A percentile compares a stretch with the other conserved stretches of the same genome.
These are phyloP conservation scores for Macrochelys suwanniensis DNA, from an alignment of 2,797 vertebrate genomes.

Conservation along the genomic window DNA sequence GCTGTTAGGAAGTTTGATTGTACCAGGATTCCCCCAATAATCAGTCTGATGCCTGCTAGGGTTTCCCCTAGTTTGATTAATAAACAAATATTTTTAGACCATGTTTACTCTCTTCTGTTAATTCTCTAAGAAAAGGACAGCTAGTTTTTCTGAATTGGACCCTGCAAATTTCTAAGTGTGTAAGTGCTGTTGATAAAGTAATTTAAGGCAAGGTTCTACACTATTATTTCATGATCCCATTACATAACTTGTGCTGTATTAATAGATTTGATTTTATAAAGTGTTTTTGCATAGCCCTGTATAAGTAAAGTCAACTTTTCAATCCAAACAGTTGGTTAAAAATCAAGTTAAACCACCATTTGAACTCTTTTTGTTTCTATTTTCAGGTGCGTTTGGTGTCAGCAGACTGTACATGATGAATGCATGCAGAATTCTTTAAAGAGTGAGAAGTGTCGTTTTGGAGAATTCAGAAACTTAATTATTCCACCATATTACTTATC, in stretches of 20 bases:
- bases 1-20: background rate
- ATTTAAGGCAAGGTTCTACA: background rate
- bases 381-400: slow-evolving; percentile 95
- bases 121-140: background rate
- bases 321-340: background rate
- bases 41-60: background rate
- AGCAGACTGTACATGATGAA: slow-evolving; percentile 93
- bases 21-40: background rate
- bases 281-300: background rate
- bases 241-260: background rate
- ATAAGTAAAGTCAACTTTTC: background rate
- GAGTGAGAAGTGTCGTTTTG: slow-evolving; percentile 88
- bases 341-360: background rate
- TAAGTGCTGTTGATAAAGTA: background rate
- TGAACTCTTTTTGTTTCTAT: background rate
- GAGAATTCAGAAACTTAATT: slow-evolving; percentile 94
- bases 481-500: slow-evolving; percentile 94
- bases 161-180: background rate
- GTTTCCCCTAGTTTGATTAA: background rate
- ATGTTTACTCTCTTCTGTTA: background rate
- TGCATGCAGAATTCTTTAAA: slow-evolving; percentile 85
- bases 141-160: background rate
- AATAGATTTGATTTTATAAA: background rate
- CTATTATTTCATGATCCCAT: background rate
- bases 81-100: background rate